Percentiles rank a stretch among this genome's conserved stretches.
These are phyloP conservation scores for Hyles vespertilio DNA, from an alignment of 1,140 invertebrate genomes.

Conservation along the genomic window DNA sequence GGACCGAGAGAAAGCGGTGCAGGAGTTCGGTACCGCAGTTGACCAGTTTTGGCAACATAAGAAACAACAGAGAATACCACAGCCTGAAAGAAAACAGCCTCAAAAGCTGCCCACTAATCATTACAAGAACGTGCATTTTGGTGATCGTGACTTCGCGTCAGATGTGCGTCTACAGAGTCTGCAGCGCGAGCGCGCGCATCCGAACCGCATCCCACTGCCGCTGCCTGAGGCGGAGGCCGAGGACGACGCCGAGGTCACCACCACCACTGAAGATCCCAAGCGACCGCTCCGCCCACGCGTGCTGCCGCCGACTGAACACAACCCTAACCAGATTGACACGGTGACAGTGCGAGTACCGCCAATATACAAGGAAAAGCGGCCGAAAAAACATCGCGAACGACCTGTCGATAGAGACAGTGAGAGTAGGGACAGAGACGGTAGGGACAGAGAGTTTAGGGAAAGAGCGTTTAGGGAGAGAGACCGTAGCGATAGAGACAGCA, in stretches of 20 bases:
- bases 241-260: constrained; percentile 58
- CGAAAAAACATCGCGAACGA: constrained; percentile 55
- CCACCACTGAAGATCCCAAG: constrained; percentile 64
- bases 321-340: constrained; percentile 70
- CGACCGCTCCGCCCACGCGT: constrained; percentile 57
- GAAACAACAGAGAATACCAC: constrained; percentile 26
- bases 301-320: constrained; percentile 67
- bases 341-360: constrained; percentile 70
- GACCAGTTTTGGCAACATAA: constrained; percentile 63
- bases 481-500: no score
- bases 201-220: constrained; percentile 38
- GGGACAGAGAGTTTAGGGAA: no score
- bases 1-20: constrained; percentile 48
- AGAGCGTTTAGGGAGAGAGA: no score
- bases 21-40: constrained; percentile 58
- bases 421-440: constrained; percentile 6
- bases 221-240: constrained; percentile 23
- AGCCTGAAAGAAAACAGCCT: not conserved
- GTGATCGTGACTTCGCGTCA: constrained; percentile 49
- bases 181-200: constrained; percentile 24
- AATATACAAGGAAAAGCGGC: constrained; percentile 66
- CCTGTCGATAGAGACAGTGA: constrained; percentile 40
- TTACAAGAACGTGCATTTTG: constrained; percentile 63
- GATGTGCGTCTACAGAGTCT: constrained; percentile 32
- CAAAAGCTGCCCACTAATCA: constrained; percentile 38